Evolutionary conservation across 2,113 vertebrate species (phyloP), one percentile per base, ranked within the genome.

Genomic region (Podiceps cristatus): DNA sequence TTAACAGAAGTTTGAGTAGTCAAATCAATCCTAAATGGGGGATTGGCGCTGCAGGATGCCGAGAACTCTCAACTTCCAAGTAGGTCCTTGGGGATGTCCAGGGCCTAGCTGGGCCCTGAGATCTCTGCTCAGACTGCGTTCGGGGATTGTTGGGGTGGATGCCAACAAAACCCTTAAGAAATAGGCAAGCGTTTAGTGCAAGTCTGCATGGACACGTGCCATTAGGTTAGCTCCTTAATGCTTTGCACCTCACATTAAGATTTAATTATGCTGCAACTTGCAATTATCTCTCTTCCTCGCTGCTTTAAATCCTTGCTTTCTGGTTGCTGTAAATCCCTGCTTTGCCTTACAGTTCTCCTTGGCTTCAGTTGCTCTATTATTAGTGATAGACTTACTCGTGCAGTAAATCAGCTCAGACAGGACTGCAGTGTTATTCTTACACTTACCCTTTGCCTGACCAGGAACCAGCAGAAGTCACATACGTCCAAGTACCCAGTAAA

Each of bases 181-280:
- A 33, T 9, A 17, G 10, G 15, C 23, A 22, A n/a, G 24, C 2
- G 3, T 77, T 77, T 86, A 55, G 27, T 52, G 40, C 11, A 45
- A 50, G 91, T 82, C 49, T 69, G 74, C 47, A 17, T 25, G 79
- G 47, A 56, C 52, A 50, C 11, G 13, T 11, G 33, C 56, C 24
- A 3, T 73, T 71, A 92, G 71, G 44, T 56, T 56, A 66, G 44
- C 44, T 94, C 53, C 62, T 85, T 91, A 56, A 73, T 82, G 87
- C 69, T 96, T 84, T 92, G 68, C 53, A 93, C 78, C 75, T 49
- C 79, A 88, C 45, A 79, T 78, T 86, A 95, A 94, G 50, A 68
- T 88, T 89, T 88, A 88, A 95, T 96, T 97, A 60, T 18, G 64
- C 93, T 82, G 79, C 66, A 91, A 85, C 83, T 97, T 96, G 87